Evolutionary conservation across 1,140 invertebrate species (phyloP).

Genomic region (Drosophila watanabei): DNA sequence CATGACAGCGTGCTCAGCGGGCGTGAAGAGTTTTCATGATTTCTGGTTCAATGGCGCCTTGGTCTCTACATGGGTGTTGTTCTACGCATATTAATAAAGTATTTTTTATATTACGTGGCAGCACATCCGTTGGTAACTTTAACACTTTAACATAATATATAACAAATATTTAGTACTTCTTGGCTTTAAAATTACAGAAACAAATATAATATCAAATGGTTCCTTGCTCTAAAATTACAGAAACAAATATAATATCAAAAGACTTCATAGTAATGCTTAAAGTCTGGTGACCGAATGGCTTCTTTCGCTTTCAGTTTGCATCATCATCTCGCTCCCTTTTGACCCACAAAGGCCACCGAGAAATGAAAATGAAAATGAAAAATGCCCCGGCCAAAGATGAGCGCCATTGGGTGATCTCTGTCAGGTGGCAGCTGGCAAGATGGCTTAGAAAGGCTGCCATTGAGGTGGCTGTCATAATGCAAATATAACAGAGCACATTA

Average conservation of each 20-base stretch:
- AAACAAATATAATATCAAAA: background rate
- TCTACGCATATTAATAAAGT: slow-evolving; percentile 18
- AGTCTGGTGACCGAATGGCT: background rate
- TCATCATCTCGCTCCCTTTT: slow-evolving; percentile 14
- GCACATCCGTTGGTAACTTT: background rate
- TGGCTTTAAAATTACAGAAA: background rate
- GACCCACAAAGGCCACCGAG: slow-evolving; percentile 29
- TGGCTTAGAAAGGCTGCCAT: slow-evolving; percentile 58
- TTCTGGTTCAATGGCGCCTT: slow-evolving; percentile 69
- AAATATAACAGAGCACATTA: slow-evolving; percentile 63
- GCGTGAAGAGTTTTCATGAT: slow-evolving; percentile 65
- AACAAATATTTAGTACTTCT: background rate
- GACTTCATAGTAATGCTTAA: background rate
- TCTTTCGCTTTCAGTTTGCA: slow-evolving; percentile 15
- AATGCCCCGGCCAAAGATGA: slow-evolving; percentile 53
- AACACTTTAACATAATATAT: background rate
- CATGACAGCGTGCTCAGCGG: slow-evolving; percentile 53
- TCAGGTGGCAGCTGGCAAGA: background rate
- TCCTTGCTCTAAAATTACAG: background rate
- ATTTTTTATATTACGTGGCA: slow-evolving; percentile 11
- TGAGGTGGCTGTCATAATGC: slow-evolving; percentile 48
- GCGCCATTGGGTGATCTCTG: slow-evolving; percentile 39
- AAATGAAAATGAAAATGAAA: slow-evolving; percentile 65
- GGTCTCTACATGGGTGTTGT: slow-evolving; percentile 14
- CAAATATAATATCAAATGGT: no score